Conservation (phyloP, 2,888 invertebrate species). For the Eupithecia dodoneata region DNA sequence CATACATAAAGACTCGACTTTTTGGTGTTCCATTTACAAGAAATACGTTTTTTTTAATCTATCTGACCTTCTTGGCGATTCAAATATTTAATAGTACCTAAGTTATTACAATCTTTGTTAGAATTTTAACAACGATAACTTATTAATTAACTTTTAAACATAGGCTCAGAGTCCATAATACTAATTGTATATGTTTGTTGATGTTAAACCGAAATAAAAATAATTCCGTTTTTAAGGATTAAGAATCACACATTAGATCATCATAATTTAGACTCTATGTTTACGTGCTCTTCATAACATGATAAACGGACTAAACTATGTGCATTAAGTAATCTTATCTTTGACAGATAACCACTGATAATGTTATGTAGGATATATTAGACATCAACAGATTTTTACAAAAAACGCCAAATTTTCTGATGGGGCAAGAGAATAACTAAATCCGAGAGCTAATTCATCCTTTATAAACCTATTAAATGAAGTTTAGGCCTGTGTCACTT, state of each 20-base stretch:
- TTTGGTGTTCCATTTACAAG: too few species aligned
- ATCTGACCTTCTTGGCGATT: not conserved
- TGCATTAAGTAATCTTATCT: constrained; percentile 19
- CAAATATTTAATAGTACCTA: not conserved
- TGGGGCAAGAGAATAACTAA: not conserved
- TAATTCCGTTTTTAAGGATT: not conserved
- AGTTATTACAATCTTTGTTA: not conserved
- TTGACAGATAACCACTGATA: constrained; percentile 20
- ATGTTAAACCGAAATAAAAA: not conserved
- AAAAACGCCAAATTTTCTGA: not conserved
- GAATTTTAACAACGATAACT: not conserved
- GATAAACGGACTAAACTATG: not conserved
- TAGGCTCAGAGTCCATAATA: not conserved
- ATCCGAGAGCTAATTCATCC: not conserved
- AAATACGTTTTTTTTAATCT: too few species aligned
- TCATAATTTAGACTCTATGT: not conserved
- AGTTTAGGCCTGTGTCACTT: not conserved
- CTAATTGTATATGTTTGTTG: not conserved
- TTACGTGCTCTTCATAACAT: not conserved
- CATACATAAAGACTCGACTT: too few species aligned
- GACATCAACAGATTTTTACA: not conserved
- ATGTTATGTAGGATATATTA: constrained; percentile 8
- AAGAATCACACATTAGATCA: not conserved
- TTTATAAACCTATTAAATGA: not conserved
- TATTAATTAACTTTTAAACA: not conserved